phyloP scores from a whole-genome alignment of 2,113 vertebrate species.

The Cololabis saira region DNA sequence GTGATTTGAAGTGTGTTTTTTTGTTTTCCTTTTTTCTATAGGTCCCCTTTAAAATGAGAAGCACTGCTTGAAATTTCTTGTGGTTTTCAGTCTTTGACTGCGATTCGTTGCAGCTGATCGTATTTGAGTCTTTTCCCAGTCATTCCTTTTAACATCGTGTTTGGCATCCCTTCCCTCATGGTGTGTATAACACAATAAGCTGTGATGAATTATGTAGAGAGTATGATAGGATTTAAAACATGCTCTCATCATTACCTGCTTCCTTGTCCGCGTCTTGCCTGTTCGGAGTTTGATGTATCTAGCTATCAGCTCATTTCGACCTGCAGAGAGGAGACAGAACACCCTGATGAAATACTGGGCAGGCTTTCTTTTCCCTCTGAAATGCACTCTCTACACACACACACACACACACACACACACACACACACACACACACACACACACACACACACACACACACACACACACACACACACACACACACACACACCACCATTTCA shows the following conservation, averaged over 20 bases:
- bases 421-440: no score
- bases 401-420: neutral
- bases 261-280: conserved; percentile 78
- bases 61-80: neutral
- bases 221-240: conserved; percentile 17
- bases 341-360: conserved; percentile 22
- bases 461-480: neutral
- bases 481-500: no score
- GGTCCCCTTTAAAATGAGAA: no score
- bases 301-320: conserved; percentile 78
- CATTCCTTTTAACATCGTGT: neutral
- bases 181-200: conserved; percentile 3
- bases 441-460: neutral
- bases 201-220: conserved; percentile 15
- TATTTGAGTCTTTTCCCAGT: neutral
- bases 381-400: conserved; percentile 23
- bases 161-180: neutral
- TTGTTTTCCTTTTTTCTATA: no score
- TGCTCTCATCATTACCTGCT: conserved; percentile 67
- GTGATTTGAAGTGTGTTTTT: no score
- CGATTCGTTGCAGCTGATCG: neutral
- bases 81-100: neutral
- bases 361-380: neutral
- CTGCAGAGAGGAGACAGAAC: conserved; percentile 70
- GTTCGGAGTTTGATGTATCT: conserved; percentile 80